Evolutionary conservation across 2,888 invertebrate genomes (phyloP), one percentile per base, ranked within the genome.

Genomic region (Luperina testacea): DNA sequence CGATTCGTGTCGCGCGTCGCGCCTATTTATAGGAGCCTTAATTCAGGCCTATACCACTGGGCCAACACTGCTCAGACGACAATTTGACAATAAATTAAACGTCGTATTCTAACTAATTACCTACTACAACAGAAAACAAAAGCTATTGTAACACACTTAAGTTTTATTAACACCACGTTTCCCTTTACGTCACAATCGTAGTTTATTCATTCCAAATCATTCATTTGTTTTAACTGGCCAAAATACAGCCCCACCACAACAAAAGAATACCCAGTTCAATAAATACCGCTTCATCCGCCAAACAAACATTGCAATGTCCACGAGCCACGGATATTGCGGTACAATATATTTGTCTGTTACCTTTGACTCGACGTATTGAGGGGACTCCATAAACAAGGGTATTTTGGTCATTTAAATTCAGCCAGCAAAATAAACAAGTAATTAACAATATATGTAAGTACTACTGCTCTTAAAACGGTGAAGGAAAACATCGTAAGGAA

Each of bases 311-410:
- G 42, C 59, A 13, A n/a, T 42, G 48, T 24, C 20, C 20, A 75
- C 59, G 1, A 38, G 15, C 24, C 32, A 13, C 70, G 75, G 64
- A 82, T 82, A 82, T 75, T 81, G 69, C 69, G 32, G 42, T 3
- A n/a, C 45, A 17, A 48, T 64, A 57, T 69, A 24, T 74, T 57
- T 59, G 38, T 42, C 38, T 20, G n/a, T 51, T 45, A 32, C 38
- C 38, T 69, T 45, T 75, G 6, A 0, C 27, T 59, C 13, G 32
- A 17, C n/a, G 15, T 57, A 59, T 48, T 27, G 45, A 38, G 2
- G 17, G 11, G 17, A 15, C 9, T 63, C 13, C 38, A 3, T 42
- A 51, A 24, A 64, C 48, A 48, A n/a, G 17, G 15, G 11, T 17
- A 24, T 65, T 24, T n/a, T 65, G 27, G 15, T 17, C 3, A 48